Evolutionary conservation across 2,888 invertebrate genomes (phyloP), one percentile per base, ranked within the genome.

Genomic region (Nebria brevicollis): DNA sequence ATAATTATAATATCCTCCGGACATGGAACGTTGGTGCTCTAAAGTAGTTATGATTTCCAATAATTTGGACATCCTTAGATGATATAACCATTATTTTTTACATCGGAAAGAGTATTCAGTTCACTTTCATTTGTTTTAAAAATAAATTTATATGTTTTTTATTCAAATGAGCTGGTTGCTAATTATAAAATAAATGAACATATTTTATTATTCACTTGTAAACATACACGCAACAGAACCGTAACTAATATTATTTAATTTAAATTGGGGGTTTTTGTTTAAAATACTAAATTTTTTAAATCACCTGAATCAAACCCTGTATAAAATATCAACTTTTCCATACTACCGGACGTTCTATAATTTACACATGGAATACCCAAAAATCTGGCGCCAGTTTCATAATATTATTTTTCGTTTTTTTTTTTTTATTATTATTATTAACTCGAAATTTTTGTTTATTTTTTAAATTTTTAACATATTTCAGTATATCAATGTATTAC

Each of bases 121-220:
- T 66, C 78, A 78, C 78, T 78, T 78, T 78, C 78, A 72, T 78
- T 72, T 78, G 78, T 78, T 72, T 42, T 72, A 78, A 34, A 65
- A 78, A 64, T 42, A 73, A 66, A 78, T 78, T 78, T 78, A 78
- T 78, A 72, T 78, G 66, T 78, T 43, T 72, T 73, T 78, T 78
- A 78, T 78, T 78, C 78, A 78, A 78, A 78, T 78, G 64, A 72
- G 73, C 73, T 65, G 20, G 66, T 78, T 66, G 72, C 42, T 72
- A 70, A 70, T 66, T 66, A 25, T 78, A 72, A 13, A 78, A 78
- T 78, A 72, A 73, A 65, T 73, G 66, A 15, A 77, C 70, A 73
- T 73, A 78, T 78, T 72, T 72, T 64, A 54, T 54, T 54, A 54
- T 77, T 64, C 70, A 72, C 70, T 70, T 68, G 77, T 20, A 70